These are phyloP conservation scores for Cataglyphis hispanica DNA, from an alignment of 1,140 invertebrate genomes.

Conservation along the genomic window DNA sequence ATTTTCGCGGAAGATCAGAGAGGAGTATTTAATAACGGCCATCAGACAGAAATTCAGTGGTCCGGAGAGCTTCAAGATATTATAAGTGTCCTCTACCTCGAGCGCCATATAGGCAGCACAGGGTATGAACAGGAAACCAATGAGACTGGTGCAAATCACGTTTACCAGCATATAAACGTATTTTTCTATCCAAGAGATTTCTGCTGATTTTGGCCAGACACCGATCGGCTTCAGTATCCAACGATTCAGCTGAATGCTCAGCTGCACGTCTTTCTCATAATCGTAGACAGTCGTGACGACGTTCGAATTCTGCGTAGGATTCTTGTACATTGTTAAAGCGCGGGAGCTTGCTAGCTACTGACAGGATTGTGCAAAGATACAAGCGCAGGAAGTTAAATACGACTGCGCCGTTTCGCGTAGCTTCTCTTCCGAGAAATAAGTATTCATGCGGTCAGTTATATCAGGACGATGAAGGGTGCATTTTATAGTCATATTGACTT, in stretches of 20 bases:
- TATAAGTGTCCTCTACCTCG: slow-evolving; percentile 71
- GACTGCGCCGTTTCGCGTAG: slow-evolving; percentile 8
- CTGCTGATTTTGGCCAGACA: slow-evolving; percentile 46
- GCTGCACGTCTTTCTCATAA: slow-evolving; percentile 17
- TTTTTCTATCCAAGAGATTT: background rate
- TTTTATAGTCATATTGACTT: slow-evolving; percentile 20
- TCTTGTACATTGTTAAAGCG: background rate
- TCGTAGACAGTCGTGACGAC: background rate
- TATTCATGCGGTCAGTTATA: background rate
- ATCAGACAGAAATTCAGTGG: slow-evolving; percentile 79
- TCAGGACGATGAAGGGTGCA: background rate
- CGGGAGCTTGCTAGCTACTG: background rate
- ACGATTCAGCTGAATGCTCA: slow-evolving; percentile 63
- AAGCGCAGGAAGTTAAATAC: background rate
- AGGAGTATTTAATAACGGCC: slow-evolving; percentile 78
- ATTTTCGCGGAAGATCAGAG: slow-evolving; percentile 61
- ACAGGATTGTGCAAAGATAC: background rate
- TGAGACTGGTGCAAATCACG: slow-evolving; percentile 16
- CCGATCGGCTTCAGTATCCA: slow-evolving; percentile 68
- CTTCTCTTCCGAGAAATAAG: background rate
- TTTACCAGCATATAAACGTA: background rate
- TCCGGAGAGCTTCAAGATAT: slow-evolving; percentile 76
- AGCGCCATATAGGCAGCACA: slow-evolving; percentile 29
- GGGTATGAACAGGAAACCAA: slow-evolving; percentile 59
- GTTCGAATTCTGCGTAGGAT: background rate